A percentile compares a stretch with the other conserved stretches of the same genome.
Evolutionary conservation across 2,888 invertebrate species (phyloP).

Genomic region (Ormyrus pomaceus): DNA sequence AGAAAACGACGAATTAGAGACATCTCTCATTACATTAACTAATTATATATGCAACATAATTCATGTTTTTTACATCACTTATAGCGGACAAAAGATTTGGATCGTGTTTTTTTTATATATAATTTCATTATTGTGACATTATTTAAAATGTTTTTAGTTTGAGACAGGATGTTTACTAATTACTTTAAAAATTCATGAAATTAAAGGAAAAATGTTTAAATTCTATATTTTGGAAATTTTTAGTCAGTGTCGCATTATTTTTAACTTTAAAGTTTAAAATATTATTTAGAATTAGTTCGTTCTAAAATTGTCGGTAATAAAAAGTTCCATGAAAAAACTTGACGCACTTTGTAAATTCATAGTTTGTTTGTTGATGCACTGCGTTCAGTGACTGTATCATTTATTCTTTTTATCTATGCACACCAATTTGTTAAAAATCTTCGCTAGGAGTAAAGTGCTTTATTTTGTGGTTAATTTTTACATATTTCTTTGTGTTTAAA

Average conservation of each 20-base stretch:
- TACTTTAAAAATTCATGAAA: too few species aligned
- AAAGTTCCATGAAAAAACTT: neutral
- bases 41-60: slow-evolving; percentile 32
- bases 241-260: neutral
- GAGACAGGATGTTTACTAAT: too few species aligned
- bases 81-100: slow-evolving; percentile 13
- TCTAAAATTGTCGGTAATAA: neutral
- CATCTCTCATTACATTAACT: too few species aligned
- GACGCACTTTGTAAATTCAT: neutral
- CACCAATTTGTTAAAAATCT: slow-evolving; percentile 12
- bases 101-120: slow-evolving; percentile 28
- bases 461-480: slow-evolving; percentile 19
- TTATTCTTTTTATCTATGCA: neutral
- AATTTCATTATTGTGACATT: neutral
- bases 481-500: slow-evolving; percentile 57
- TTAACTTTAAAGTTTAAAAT: too few species aligned
- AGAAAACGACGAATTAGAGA: too few species aligned
- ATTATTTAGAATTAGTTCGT: too few species aligned
- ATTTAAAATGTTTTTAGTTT: too few species aligned
- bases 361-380: neutral
- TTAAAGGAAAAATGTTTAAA: neutral
- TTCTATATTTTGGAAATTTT: neutral
- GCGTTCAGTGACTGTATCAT: neutral
- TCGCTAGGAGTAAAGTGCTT: neutral
- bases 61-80: slow-evolving; percentile 35